Evolutionary conservation across 2,113 vertebrate species (phyloP), one percentile per base, ranked within the genome.

Genomic region (Garra rufa): DNA sequence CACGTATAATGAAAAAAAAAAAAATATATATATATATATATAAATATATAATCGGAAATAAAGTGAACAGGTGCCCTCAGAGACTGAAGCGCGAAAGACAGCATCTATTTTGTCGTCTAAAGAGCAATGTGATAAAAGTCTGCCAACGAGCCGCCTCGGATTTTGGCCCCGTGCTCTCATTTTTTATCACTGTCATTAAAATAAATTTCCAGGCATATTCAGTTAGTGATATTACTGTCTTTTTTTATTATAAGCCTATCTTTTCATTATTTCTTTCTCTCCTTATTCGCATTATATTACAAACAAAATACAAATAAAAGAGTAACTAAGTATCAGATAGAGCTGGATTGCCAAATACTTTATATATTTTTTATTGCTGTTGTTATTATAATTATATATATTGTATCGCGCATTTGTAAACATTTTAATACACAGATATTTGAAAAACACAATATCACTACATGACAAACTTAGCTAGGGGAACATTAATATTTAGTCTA

Each of bases 181-280:
- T 46, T 46, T n/a, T 73, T 73, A 15, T 46, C n/a, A 46, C 21
- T 44, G 70, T 28, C 24, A 50, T 75, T 75, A 50, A 75, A 75
- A 50, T 50, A 19, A 3, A 50, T 10, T 28, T 17, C 19, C 24
- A 19, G 14, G 26, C 44, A 73, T 71, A 44, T 71, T 10, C 17
- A 44, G 11, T 28, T 13, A 65, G n/a, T n/a, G n/a, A n/a, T 24
- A 57, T 59, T 24, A 59, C n/a, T 38, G 19, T 0, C 50, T 55
- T 55, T 55, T 5, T 21, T 9, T 17, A 0, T 55, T 55, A n/a
- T 52, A 19, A 34, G 5, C 34, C 34, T 34, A 21, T 1, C 50
- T 52, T 52, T 69, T 69, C 30, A 21, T 63, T 10, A 9, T 38
- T 38, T 21, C 34, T 21, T 19, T 2, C 17, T 19, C 0, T 7